Evolutionary conservation across 2,113 vertebrate species (phyloP), one percentile per base, ranked within the genome.

Genomic region (Xiphophorus maculatus): DNA sequence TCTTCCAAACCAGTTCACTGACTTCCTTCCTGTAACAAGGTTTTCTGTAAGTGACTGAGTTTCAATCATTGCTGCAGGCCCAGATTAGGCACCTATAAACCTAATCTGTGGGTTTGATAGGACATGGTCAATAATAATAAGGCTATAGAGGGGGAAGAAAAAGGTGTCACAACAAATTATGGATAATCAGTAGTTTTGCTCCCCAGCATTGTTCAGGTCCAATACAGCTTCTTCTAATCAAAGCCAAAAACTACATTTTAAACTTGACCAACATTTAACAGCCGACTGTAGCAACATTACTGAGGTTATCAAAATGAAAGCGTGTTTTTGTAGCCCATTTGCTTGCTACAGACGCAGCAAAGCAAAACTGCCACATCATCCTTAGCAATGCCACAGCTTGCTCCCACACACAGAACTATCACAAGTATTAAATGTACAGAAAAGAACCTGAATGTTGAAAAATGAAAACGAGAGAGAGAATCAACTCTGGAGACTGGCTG

Each of bases 311-410:
- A n/a, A 48, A 72, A 32, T 1, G 19, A 73, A 77, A 84, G 66
- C 71, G 65, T 64, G 54, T 87, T 80, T 72, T 25, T 66, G 28
- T 84, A 37, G 61, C 40, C 33, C 33, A 10, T 58, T 72, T n/a
- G 60, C 51, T 61, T 76, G 75, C 63, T 48, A 72, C 68, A 88
- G 85, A 88, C 74, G 77, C 84, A 87, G 84, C 75, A 84, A 85
- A 87, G 81, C 80, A 88, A 91, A 93, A 93, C 42, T 91, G 93
- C 91, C 85, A 89, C 89, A 93, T 93, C 93, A 93, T 93, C 88
- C 87, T 90, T 86, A 69, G 64, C 71, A 85, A 90, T 63, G 80
- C 76, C 79, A 83, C 82, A 84, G 81, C 63, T 75, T 76, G 78
- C 63, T 85, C 78, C 63, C 73, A 37, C 79, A 69, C 66, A 78